Percentiles rank a stretch among this genome's conserved stretches.
Conservation (phyloP, 2,113 vertebrate species). For the Scopus umbretta region DNA sequence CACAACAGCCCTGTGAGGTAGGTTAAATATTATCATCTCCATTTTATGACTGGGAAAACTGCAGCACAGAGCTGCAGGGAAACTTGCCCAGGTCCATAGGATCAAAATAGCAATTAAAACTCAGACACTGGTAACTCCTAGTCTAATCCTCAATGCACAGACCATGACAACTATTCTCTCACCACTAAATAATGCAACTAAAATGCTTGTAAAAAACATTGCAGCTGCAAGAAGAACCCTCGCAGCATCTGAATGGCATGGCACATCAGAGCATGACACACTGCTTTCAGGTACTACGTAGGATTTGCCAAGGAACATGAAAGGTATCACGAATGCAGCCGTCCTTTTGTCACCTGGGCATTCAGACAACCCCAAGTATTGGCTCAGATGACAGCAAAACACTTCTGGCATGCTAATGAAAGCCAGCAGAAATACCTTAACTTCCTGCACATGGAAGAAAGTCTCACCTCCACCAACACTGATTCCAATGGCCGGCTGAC, state of each 20-base stretch:
- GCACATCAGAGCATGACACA: not conserved
- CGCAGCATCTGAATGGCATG: not conserved
- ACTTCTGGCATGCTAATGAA: not conserved
- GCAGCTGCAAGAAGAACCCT: not conserved
- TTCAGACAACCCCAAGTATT: not conserved
- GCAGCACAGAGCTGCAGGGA: not conserved
- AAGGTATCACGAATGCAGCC: not conserved
- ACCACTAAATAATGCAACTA: not conserved
- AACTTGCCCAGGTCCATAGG: not conserved
- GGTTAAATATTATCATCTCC: not conserved
- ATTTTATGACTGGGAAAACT: not conserved
- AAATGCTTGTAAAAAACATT: not conserved
- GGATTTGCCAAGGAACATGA: not conserved
- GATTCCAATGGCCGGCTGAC: not conserved
- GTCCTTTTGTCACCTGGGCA: not conserved
- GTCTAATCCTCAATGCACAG: not conserved
- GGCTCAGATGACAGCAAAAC: not conserved
- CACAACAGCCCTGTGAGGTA: not conserved
- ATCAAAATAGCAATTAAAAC: not conserved
- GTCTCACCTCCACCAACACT: not conserved
- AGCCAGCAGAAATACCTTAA: not conserved
- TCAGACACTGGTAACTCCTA: not conserved
- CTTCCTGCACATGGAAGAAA: not conserved
- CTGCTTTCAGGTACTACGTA: not conserved
- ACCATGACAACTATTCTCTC: not conserved